A percentile compares a stretch with the other conserved stretches of the same genome.
phyloP scores from a whole-genome alignment of 2,888 invertebrate genomes.

The Neoscelio sp. region DNA sequence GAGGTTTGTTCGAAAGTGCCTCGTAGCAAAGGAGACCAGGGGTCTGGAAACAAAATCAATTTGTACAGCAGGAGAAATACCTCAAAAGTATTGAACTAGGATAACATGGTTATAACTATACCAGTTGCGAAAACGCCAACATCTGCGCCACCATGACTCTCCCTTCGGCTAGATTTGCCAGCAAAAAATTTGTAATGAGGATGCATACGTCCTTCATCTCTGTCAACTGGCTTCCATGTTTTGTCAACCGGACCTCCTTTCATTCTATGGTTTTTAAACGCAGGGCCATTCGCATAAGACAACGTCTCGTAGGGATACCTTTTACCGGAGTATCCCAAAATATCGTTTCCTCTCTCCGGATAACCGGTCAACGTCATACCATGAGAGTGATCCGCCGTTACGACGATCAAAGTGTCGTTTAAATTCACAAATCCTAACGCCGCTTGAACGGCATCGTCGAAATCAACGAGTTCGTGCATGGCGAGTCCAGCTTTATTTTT shows the following conservation, averaged over 20 bases:
- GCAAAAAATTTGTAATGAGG: conserved; percentile 84
- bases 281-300: conserved; percentile 87
- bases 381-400: conserved; percentile 88
- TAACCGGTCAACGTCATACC: conserved; percentile 87
- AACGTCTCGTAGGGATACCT: conserved; percentile 85
- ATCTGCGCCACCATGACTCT: conserved; percentile 88
- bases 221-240: conserved; percentile 75
- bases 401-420: conserved; percentile 87
- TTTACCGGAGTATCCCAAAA: conserved; percentile 83
- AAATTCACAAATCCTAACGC: conserved; percentile 84
- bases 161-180: conserved; percentile 83
- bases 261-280: conserved; percentile 83
- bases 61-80: no score
- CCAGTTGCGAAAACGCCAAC: conserved; percentile 87
- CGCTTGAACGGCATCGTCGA: conserved; percentile 86
- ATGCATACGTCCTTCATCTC: conserved; percentile 70
- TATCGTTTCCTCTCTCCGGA: conserved; percentile 85
- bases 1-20: no score
- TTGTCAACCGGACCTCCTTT: conserved; percentile 78
- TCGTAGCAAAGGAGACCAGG: no score
- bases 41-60: no score
- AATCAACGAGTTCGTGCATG: conserved; percentile 86
- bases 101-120: conserved; percentile 54
- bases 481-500: conserved; percentile 86
- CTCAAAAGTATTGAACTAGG: conserved; percentile 7